Base-by-base conservation (phyloP, 1,140 invertebrate genomes). In the Macrosteles quadrilineatus region DNA sequence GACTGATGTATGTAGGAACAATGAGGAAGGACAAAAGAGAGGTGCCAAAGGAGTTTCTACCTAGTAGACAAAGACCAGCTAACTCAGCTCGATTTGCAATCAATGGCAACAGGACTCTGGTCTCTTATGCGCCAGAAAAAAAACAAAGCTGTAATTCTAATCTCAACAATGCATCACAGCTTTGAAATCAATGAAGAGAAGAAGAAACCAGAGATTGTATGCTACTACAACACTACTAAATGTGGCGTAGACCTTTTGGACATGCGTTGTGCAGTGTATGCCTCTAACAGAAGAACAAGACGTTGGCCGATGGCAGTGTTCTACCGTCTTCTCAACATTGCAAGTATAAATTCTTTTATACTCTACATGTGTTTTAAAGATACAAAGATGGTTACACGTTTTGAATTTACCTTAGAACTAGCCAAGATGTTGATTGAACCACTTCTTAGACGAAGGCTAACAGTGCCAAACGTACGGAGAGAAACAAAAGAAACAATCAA, bases 11-110 rank as follows among this genome's bases (percentile, higher is more conserved):
- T 66, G 74, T 82, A 17, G 82, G 81, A 19, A 83, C 82, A 17
- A 59, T 84, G 47, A 78, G 75, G 71, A 82, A 80, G 77, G 82
- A 83, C 71, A 82, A 82, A 77, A 73, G 71, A 67, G 73, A 82
- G 69, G 77, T 83, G 40, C 80, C 81, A 31, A 31, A 65, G 29
- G 19, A 68, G 27, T 79, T 79, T 59, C 31, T 53, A 3, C 53
- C 25, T 31, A 75, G 57, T 43, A 50, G 31, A 32, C 40, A 63
- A 29, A 32, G 67, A 31, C 47, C 47, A 40, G 31, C n/a, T 17
- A 63, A 25, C 21, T 63, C 64, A 25, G 17, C n/a, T 66, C 25
- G 53, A 19, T 73, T 67, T 64, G 68, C 6, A 29, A 71, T 73
- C 67, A 68, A 67, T 14, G 50, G 50, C 25, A 23, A 74, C 29